phyloP scores from a whole-genome alignment of 2,113 vertebrate species.

The Callithrix jacchus region DNA sequence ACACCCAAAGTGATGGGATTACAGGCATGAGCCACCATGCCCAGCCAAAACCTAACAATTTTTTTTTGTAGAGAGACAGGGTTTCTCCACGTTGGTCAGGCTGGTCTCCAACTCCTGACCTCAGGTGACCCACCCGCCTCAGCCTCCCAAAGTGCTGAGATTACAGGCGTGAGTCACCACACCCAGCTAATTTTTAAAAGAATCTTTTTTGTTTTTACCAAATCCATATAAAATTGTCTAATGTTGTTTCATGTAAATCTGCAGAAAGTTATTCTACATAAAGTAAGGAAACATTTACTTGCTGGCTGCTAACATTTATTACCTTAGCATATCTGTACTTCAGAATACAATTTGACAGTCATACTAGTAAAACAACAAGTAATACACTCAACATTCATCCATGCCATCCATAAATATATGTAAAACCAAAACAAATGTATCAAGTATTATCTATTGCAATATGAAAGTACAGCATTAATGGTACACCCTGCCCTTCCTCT shows the following conservation, averaged over 20 bases:
- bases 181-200: background rate
- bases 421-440: background rate
- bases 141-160: too few species aligned
- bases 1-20: too few species aligned
- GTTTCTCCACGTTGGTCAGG: too few species aligned
- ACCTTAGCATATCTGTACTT: conserved; percentile 21
- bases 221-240: background rate
- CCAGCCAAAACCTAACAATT: too few species aligned
- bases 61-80: too few species aligned
- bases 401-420: background rate
- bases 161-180: too few species aligned
- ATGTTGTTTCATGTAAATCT: background rate
- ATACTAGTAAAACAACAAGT: conserved; percentile 6
- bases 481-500: background rate
- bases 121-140: too few species aligned
- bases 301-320: conserved; percentile 19
- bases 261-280: background rate
- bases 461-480: background rate
- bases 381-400: background rate
- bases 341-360: conserved; percentile 45
- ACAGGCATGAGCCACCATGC: too few species aligned
- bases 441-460: background rate
- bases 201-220: background rate
- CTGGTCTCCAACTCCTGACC: too few species aligned
- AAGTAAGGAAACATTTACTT: background rate